Conservation (phyloP, 2,797 vertebrate species). For the Falco biarmicus region DNA sequence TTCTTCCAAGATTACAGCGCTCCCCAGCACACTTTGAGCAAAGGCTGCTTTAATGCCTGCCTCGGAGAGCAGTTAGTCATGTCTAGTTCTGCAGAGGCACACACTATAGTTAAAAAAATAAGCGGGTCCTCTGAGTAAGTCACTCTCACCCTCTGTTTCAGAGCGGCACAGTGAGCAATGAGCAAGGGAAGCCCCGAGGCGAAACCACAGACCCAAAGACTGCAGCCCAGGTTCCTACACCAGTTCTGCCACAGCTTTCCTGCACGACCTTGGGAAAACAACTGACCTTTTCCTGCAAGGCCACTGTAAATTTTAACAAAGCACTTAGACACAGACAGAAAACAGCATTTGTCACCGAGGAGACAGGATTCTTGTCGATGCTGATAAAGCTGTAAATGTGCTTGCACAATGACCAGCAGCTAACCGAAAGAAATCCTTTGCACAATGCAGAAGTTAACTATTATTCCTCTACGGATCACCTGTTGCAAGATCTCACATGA, state of each 20-base stretch:
- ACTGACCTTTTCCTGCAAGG: background rate
- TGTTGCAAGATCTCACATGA: background rate
- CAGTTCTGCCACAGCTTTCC: background rate
- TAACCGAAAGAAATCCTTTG: background rate
- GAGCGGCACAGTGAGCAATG: rapidly evolving
- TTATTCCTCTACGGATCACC: background rate
- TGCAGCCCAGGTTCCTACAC: background rate
- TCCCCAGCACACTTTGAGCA: background rate
- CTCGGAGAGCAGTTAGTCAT: background rate
- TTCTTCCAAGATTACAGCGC: background rate
- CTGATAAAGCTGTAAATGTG: background rate
- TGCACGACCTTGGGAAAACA: background rate
- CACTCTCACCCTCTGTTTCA: background rate
- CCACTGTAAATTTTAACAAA: background rate
- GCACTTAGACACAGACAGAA: background rate
- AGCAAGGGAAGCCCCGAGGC: background rate
- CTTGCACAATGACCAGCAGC: background rate
- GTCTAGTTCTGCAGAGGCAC: background rate
- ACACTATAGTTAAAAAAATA: rapidly evolving
- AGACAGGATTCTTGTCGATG: background rate
- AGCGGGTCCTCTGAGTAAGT: background rate
- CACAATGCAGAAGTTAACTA: background rate
- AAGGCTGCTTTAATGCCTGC: background rate
- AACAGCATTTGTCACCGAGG: background rate
- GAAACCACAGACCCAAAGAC: background rate